These are phyloP conservation scores for Matsumyia berberina DNA, from an alignment of 2,888 invertebrate species.

Conservation along the genomic window DNA sequence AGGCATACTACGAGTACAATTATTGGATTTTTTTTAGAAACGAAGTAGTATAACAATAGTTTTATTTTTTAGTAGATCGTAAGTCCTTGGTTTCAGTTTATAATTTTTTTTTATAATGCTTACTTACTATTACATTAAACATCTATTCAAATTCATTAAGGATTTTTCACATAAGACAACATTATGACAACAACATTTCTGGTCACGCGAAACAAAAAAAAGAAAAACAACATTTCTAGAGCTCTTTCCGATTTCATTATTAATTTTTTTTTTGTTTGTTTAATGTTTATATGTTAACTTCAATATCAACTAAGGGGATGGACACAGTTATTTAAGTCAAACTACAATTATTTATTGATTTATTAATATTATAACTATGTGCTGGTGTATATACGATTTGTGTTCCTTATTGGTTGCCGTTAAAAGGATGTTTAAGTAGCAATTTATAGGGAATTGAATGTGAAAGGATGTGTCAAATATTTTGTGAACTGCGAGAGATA, in stretches of 20 bases:
- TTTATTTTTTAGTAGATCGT: slow-evolving; percentile 61
- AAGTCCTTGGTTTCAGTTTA: slow-evolving; percentile 69
- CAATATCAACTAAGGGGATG: slow-evolving; percentile 52
- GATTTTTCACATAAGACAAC: slow-evolving; percentile 37
- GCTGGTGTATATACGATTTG: slow-evolving; percentile 21
- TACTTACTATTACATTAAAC: slow-evolving; percentile 49
- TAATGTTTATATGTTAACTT: slow-evolving; percentile 18
- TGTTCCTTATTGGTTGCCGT: slow-evolving; percentile 8
- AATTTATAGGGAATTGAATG: neutral
- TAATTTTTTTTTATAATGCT: slow-evolving; percentile 22
- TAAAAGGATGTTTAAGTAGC: slow-evolving; percentile 4
- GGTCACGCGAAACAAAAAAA: slow-evolving; percentile 21
- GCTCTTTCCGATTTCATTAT: slow-evolving; percentile 18
- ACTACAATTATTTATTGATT: slow-evolving; percentile 34
- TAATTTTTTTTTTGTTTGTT: neutral
- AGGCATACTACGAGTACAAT: slow-evolving; percentile 42
- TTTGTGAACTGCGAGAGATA: too few species aligned
- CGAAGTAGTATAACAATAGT: slow-evolving; percentile 50
- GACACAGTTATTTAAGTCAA: slow-evolving; percentile 35
- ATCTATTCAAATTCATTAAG: slow-evolving; percentile 42
- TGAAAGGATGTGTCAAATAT: too few species aligned
- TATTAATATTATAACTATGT: slow-evolving; percentile 29
- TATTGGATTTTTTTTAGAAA: slow-evolving; percentile 38
- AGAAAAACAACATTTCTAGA: slow-evolving; percentile 28
- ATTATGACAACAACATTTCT: slow-evolving; percentile 57